Percentiles rank a stretch among this genome's conserved stretches.
Evolutionary conservation across 2,113 vertebrate genomes (phyloP).

Genomic region (Microtus montanus): DNA sequence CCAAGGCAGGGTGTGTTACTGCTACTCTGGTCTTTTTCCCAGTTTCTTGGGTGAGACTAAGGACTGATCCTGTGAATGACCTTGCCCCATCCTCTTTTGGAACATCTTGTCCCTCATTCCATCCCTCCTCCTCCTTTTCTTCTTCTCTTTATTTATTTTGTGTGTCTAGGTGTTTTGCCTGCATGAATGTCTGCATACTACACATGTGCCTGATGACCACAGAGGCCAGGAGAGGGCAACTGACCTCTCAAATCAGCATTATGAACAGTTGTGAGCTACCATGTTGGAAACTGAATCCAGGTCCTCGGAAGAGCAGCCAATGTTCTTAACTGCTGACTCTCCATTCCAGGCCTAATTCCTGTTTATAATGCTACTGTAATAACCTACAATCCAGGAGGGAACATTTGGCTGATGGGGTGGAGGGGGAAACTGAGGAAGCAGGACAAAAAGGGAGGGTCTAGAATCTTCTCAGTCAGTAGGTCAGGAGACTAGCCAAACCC

Average conservation of each 20-base stretch:
- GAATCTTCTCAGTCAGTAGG: background rate
- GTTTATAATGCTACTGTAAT: background rate
- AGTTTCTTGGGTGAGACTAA: conserved; percentile 42
- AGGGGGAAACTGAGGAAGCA: background rate
- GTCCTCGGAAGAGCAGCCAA: background rate
- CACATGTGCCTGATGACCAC: background rate
- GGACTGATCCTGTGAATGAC: background rate
- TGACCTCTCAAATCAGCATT: background rate
- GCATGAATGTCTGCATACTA: background rate
- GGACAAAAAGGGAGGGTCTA: background rate
- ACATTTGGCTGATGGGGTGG: background rate
- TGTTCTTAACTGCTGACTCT: background rate
- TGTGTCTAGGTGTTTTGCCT: background rate
- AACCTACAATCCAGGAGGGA: background rate
- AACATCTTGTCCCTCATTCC: background rate
- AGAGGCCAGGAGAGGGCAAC: background rate
- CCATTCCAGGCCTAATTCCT: background rate
- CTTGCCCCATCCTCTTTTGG: background rate
- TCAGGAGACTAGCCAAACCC: background rate
- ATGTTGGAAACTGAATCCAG: background rate
- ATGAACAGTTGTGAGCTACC: background rate
- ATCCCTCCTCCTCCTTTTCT: too few relatives aligned
- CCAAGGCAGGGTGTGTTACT: conserved; percentile 15
- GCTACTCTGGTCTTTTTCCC: background rate
- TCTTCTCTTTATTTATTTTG: background rate